Base-by-base conservation (phyloP, 2,113 vertebrate species). In the Propithecus coquereli region DNA sequence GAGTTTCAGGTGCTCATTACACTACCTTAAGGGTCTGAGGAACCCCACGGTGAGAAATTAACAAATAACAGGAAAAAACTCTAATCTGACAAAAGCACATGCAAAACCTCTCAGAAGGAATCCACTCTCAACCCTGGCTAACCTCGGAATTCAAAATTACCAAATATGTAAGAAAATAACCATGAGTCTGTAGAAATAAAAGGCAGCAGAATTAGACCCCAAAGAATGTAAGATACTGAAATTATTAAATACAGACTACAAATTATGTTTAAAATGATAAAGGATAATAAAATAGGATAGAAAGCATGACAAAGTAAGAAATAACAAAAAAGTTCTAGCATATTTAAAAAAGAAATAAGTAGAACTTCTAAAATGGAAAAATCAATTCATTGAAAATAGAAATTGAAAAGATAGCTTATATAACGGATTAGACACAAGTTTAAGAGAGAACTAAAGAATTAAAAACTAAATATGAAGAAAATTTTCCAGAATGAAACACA, bases 331-430 rank as follows among this genome's bases (percentile, higher is more conserved):
- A 70, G 27, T 18, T 63, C 40, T 89, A 85, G 30, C 17, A 63
- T 63, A 84, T 73, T 32, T 74, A 71, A 92, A 91, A 92, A 92
- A 93, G 30, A 81, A 80, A 71, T 6, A 45, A 54, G 52, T 13
- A 92, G 18, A 83, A 95, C 27, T 83, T 88, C 50, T 92, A 76
- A 76, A 88, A 68, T 40, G 34, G 20, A 89, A 95, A 87, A 40
- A 74, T 77, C 66, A 85, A 86, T 45, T 73, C 57, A 52, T 52
- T 74, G 83, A 83, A 88, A 54, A 84, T 1, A 83, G n/a, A 57
- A 76, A 76, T 30, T 45, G 32, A 65, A 74, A 83, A 63, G 40
- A 71, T 5, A 59, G 37, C 43, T 81, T 47, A 59, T 5, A 61
- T 5, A 50, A 74, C 47, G 43, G 40, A 71, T 54, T 63, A 50